Percentiles rank a stretch among this genome's conserved stretches.
These are phyloP conservation scores for Nyctibius bracteatus DNA, from an alignment of 2,113 vertebrate species.

Conservation along the genomic window DNA sequence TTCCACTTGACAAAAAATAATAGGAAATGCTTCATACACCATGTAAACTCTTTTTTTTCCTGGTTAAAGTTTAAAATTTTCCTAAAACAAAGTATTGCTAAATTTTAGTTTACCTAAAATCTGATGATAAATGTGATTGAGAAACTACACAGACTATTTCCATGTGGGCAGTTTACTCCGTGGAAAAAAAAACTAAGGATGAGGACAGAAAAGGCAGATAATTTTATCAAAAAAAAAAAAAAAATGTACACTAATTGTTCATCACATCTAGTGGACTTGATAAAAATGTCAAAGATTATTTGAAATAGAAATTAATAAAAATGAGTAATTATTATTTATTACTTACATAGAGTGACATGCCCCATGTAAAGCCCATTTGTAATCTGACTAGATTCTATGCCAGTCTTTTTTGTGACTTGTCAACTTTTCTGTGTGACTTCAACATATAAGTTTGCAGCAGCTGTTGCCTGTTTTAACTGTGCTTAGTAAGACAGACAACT, in stretches of 20 bases:
- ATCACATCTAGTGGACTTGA: neutral
- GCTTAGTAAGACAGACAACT: neutral
- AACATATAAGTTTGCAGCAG: slow-evolving; percentile 17
- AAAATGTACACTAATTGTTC: neutral
- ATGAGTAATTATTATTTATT: neutral
- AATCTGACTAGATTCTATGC: neutral
- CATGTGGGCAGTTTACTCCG: neutral
- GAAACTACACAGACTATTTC: neutral
- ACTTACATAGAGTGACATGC: neutral
- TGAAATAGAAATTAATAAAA: neutral
- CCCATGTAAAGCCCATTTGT: neutral
- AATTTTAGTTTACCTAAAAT: neutral
- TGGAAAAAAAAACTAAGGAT: neutral
- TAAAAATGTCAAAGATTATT: neutral
- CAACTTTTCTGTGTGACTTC: neutral
- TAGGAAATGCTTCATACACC: neutral
- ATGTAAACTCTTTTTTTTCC: neutral
- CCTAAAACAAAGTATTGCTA: neutral
- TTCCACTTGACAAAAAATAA: neutral
- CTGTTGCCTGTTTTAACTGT: slow-evolving; percentile 22
- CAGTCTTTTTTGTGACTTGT: neutral
- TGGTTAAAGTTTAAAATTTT: neutral
- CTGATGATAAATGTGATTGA: neutral
- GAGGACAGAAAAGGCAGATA: neutral
- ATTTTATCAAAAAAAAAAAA: neutral